Evolutionary conservation across 2,797 vertebrate species (phyloP).

Genomic region (Neosalanx taihuensis): DNA sequence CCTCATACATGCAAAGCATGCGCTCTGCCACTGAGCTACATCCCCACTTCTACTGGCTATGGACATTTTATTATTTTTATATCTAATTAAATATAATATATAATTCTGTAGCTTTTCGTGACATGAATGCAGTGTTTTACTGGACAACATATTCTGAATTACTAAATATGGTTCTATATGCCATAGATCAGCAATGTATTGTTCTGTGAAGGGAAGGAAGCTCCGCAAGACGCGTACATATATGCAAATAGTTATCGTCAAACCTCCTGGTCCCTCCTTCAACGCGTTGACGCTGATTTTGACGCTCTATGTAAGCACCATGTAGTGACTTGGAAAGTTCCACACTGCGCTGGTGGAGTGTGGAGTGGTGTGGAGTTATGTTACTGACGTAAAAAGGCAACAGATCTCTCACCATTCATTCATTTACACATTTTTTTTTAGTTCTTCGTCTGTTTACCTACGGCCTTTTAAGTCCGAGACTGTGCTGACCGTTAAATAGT

Average conservation of each 20-base stretch:
- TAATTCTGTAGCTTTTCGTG: no score
- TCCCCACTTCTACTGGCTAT: conserved; percentile 41
- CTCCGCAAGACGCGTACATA: no score
- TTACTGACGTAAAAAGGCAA: no score
- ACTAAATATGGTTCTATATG: background rate
- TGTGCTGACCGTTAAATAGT: background rate
- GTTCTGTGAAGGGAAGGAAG: background rate
- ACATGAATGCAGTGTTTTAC: background rate
- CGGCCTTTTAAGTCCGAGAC: background rate
- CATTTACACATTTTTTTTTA: background rate
- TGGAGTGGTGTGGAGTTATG: background rate
- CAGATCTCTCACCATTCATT: background rate
- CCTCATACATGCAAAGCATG: conserved; percentile 81
- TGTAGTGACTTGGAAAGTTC: background rate
- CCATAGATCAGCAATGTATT: background rate
- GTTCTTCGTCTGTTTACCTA: no score
- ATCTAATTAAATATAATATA: background rate
- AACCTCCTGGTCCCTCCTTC: background rate
- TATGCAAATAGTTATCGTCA: no score
- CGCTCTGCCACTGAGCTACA: conserved; percentile 81
- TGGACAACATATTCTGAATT: background rate
- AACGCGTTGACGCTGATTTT: conserved; percentile 11
- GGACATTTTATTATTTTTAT: background rate
- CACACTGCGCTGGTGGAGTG: conserved; percentile 22
- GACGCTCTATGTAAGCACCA: conserved; percentile 3